Percentiles rank a stretch among this genome's conserved stretches.
phyloP scores from a whole-genome alignment of 1,140 invertebrate species.

The Habropoda laboriosa region DNA sequence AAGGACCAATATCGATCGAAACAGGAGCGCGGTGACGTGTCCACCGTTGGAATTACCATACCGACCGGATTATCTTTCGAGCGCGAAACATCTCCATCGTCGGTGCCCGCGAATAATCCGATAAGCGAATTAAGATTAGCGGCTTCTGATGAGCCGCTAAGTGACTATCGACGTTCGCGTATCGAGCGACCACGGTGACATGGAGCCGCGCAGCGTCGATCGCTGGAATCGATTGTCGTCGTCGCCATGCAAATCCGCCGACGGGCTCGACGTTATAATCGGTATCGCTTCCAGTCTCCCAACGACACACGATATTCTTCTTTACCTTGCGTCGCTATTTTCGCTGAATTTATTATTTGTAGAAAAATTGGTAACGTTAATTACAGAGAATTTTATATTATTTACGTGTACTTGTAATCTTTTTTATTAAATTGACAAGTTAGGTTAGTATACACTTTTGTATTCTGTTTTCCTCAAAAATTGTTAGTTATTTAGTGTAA shows the following conservation, averaged over 20 bases:
- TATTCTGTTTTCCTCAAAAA: too few species aligned
- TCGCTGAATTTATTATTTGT: too few species aligned
- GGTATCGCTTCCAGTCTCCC: slow-evolving; percentile 2
- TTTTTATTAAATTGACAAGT: too few species aligned
- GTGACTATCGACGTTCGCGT: slow-evolving; percentile 75
- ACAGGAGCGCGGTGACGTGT: slow-evolving; percentile 9
- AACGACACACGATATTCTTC: too few species aligned
- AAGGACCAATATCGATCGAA: too few species aligned
- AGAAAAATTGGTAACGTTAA: too few species aligned
- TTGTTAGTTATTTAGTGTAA: too few species aligned
- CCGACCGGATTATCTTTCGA: slow-evolving; percentile 75
- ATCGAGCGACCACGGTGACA: slow-evolving; percentile 70
- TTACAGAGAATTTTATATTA: too few species aligned
- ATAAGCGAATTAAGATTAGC: slow-evolving; percentile 80
- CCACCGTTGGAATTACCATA: slow-evolving; percentile 76
- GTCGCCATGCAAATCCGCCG: slow-evolving; percentile 19
- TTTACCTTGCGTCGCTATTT: too few species aligned
- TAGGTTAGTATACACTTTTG: too few species aligned
- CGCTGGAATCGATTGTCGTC: slow-evolving; percentile 46
- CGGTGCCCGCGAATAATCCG: slow-evolving; percentile 72
- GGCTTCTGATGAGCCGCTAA: slow-evolving; percentile 77
- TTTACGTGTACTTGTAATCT: too few species aligned
- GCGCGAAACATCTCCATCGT: slow-evolving; percentile 77
- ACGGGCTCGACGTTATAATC: slow-evolving; percentile 1
- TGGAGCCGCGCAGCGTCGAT: slow-evolving; percentile 24